Base-by-base conservation (phyloP, 2,797 vertebrate genomes). In the Tapirus indicus region DNA sequence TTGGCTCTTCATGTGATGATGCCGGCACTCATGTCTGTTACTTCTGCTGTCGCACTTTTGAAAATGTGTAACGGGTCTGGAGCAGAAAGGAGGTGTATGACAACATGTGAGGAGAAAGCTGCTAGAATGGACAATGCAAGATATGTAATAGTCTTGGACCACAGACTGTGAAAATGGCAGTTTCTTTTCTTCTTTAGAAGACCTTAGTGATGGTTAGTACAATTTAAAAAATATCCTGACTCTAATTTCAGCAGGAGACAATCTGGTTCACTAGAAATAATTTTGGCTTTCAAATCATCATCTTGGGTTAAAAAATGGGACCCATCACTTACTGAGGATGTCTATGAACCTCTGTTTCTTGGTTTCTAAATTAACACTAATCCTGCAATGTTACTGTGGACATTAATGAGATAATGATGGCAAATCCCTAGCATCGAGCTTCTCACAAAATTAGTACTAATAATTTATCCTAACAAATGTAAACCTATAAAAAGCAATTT, bases 31-130 rank as follows among this genome's bases (percentile, higher is more conserved):
- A 52, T 41, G 58, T 1, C 9, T n/a, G 10, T 41, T 41, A 29
- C 44, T 83, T 78, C 8, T 11, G 2, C 35, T 32, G 3, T 17
- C 4, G 2, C 1, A 5, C 38, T n/a, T 92, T n/a, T 62, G 74
- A 95, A 72, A 66, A 58, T 4, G 5, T 1, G 3, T 1, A 10
- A 12, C 16, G 1, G 23, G n/a, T 32, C 44, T 23, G 4, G 11
- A 66, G 49, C 29, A 32, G 27, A 66, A 75, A 18, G 35, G 17
- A 38, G 13, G 21, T 47, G 1, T 0, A 2, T 41, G 17, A 12
- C 4, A 13, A 35, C 1, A 5, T 2, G 23, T 0, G 0, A 38
- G 41, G 23, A n/a, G 32, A 41, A 17, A 38, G 17, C 17, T 74
- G 18, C 23, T 23, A 41, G 56, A 52, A 66, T 12, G 29, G 16